Percentiles rank a stretch among this genome's conserved stretches.
Conservation (phyloP, 2,888 invertebrate species). For the Leistus spinibarbis region DNA sequence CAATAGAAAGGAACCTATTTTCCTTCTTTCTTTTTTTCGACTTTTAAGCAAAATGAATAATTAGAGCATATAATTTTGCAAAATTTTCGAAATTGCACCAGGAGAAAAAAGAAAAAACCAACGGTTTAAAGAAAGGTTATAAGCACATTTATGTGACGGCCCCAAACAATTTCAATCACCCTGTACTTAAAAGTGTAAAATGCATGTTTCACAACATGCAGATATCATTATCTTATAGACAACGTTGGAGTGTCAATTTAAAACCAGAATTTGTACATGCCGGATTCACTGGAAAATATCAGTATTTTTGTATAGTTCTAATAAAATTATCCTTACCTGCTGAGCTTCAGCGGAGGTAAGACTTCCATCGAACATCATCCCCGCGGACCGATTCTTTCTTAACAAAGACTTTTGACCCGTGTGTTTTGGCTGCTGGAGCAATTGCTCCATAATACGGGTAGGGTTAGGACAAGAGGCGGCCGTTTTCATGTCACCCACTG, state of each 20-base stretch:
- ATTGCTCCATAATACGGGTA: conserved; percentile 58
- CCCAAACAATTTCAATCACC: no score
- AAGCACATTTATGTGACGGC: no score
- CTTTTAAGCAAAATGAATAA: no score
- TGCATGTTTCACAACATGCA: no score
- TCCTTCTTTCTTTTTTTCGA: no score
- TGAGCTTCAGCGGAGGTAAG: conserved; percentile 65
- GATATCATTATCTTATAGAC: not conserved
- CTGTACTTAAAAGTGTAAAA: no score
- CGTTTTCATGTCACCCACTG: conserved; percentile 41
- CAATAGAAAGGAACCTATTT: no score
- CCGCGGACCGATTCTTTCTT: conserved; percentile 61
- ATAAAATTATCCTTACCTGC: conserved; percentile 54
- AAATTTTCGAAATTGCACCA: no score
- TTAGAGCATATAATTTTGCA: no score
- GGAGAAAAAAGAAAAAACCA: no score
- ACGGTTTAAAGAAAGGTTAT: no score
- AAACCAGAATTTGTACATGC: no score
- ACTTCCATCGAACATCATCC: conserved; percentile 59
- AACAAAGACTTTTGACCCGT: conserved; percentile 56
- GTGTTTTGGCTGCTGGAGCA: conserved; percentile 51
- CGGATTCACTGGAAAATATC: not conserved
- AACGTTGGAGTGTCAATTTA: not conserved
- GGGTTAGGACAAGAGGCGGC: conserved; percentile 59
- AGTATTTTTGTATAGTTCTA: not conserved